These are phyloP conservation scores for Digitonthophagus gazella DNA, from an alignment of 2,888 invertebrate genomes.

Conservation along the genomic window DNA sequence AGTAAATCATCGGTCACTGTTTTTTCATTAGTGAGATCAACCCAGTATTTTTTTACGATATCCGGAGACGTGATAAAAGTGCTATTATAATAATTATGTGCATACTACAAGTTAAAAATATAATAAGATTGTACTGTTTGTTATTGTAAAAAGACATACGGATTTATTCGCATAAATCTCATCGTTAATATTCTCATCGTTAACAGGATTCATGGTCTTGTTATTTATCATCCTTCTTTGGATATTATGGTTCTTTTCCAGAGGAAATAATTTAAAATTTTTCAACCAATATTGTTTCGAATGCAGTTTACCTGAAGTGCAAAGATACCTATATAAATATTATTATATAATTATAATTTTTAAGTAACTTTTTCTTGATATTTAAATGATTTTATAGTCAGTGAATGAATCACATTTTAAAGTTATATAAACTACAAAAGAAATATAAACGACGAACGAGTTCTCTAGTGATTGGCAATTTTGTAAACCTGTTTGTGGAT, in stretches of 20 bases:
- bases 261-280: not conserved
- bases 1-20: conserved; percentile 67
- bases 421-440: too few relatives aligned
- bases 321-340: conserved; percentile 24
- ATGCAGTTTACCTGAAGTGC: conserved; percentile 18
- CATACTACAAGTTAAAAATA: conserved; percentile 56
- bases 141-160: conserved; percentile 5
- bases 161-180: conserved; percentile 17
- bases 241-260: not conserved
- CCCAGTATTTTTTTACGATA: conserved; percentile 68
- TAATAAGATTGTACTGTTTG: not conserved
- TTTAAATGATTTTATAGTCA: too few relatives aligned
- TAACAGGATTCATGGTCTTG: not conserved
- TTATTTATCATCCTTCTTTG: not conserved
- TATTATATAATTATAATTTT: too few relatives aligned
- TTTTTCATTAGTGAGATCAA: conserved; percentile 61
- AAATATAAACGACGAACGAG: too few relatives aligned
- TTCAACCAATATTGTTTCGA: not conserved
- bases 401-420: too few relatives aligned
- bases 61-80: conserved; percentile 61
- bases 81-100: conserved; percentile 80
- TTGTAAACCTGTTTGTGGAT: too few relatives aligned
- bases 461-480: too few relatives aligned
- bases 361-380: too few relatives aligned
- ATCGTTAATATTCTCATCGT: not conserved